phyloP scores from a whole-genome alignment of 1,140 invertebrate species.

The Bactericera cockerelli region DNA sequence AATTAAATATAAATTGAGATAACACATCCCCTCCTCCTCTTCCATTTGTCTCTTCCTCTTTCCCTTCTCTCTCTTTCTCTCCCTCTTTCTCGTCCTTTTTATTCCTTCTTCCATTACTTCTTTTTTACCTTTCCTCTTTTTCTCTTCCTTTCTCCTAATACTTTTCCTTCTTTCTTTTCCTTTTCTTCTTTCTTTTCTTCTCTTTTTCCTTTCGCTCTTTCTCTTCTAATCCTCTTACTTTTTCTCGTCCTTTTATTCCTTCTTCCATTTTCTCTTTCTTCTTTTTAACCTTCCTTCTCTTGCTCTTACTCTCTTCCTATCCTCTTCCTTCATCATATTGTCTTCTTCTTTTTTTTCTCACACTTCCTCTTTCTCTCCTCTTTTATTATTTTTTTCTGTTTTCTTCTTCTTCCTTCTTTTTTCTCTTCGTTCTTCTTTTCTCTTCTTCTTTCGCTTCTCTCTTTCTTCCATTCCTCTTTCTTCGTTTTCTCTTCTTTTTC shows the following conservation, averaged over 20 bases:
- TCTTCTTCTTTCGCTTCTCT: background rate
- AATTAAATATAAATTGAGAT: too few relatives aligned
- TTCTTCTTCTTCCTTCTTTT: background rate
- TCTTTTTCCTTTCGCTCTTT: background rate
- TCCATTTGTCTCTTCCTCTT: too few relatives aligned
- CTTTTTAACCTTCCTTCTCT: conserved; percentile 12
- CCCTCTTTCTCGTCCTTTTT: too few relatives aligned
- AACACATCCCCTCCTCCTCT: too few relatives aligned
- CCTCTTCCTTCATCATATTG: background rate
- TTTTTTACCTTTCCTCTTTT: background rate
- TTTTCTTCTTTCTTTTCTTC: background rate
- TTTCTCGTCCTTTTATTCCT: conserved; percentile 14
- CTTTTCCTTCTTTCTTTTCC: background rate
- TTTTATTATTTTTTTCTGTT: background rate
- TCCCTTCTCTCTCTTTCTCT: too few relatives aligned
- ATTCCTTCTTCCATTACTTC: too few relatives aligned
- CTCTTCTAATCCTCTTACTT: conserved; percentile 6
- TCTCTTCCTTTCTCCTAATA: background rate
- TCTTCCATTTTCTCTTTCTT: conserved; percentile 12
- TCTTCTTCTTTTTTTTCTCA: background rate
- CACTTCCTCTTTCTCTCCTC: background rate
- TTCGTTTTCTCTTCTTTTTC: conserved; percentile 6
- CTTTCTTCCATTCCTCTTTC: background rate
- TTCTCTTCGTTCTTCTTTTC: background rate
- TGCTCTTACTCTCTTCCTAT: conserved; percentile 10